A percentile compares a stretch with the other conserved stretches of the same genome.
Evolutionary conservation across 2,888 invertebrate genomes (phyloP).

Genomic region (Aphodius sticticus): DNA sequence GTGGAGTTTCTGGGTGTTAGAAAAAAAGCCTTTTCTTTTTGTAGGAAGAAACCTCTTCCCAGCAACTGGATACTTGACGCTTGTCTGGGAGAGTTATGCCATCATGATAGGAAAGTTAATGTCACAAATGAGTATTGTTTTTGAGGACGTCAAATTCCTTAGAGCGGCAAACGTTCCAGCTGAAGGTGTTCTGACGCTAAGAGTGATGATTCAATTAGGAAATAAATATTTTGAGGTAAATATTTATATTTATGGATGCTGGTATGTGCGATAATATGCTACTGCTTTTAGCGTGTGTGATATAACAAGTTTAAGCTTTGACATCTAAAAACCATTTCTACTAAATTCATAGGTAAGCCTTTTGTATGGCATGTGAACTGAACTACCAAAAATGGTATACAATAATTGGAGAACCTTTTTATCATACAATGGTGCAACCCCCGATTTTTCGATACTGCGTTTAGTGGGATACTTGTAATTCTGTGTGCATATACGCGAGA

Average conservation of each 20-base stretch:
- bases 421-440: no score
- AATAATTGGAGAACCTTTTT: no score
- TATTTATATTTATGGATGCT: constrained; percentile 38
- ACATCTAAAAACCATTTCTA: no score
- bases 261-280: not conserved
- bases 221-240: constrained; percentile 50
- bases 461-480: no score
- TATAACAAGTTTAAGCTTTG: no score
- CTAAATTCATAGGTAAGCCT: no score
- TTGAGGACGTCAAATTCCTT: constrained; percentile 65
- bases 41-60: constrained; percentile 59
- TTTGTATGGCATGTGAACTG: no score
- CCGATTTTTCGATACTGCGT: no score
- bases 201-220: constrained; percentile 47
- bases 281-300: no score
- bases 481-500: no score
- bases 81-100: constrained; percentile 66
- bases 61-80: constrained; percentile 66
- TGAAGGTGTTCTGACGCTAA: constrained; percentile 54
- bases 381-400: no score
- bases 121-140: constrained; percentile 63
- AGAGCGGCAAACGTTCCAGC: constrained; percentile 55
- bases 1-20: no score
- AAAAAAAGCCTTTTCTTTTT: not conserved
- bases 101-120: constrained; percentile 55